Conservation (phyloP, 1,140 invertebrate genomes). For the Pseudomyrmex concolor region DNA sequence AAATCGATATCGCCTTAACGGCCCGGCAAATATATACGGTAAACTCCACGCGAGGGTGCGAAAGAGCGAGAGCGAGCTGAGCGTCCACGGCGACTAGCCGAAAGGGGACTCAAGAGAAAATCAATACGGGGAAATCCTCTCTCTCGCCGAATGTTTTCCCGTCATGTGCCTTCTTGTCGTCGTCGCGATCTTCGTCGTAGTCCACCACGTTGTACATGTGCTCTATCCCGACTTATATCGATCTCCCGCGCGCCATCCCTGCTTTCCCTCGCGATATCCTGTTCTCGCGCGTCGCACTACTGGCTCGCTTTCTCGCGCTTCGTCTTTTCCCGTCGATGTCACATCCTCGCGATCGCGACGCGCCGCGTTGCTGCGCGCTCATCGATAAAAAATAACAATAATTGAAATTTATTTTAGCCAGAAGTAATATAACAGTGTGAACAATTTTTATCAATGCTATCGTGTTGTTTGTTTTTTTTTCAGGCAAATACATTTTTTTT, state of each 20-base stretch:
- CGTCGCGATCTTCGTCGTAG: conserved; percentile 9
- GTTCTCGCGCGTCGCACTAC: background rate
- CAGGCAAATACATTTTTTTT: too few species aligned
- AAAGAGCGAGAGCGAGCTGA: conserved; percentile 30
- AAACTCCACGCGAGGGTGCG: background rate
- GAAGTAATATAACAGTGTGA: background rate
- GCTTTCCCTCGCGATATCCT: background rate
- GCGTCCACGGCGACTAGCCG: conserved; percentile 46
- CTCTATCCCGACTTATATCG: conserved; percentile 59
- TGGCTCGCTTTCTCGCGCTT: conserved; percentile 42
- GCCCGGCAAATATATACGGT: conserved; percentile 21
- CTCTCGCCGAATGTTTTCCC: conserved; percentile 66
- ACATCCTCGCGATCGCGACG: conserved; percentile 2
- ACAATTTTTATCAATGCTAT: too few species aligned
- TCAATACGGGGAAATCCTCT: conserved; percentile 75
- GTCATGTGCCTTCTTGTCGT: conserved; percentile 19
- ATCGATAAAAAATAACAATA: background rate
- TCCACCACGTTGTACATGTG: conserved; percentile 49
- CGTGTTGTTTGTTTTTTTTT: too few species aligned
- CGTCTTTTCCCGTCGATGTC: background rate
- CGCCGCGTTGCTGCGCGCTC: background rate
- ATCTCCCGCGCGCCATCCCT: conserved; percentile 38
- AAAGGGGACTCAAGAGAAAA: conserved; percentile 72
- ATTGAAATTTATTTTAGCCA: background rate
- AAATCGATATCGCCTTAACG: conserved; percentile 82